Base-by-base conservation (phyloP, 2,797 vertebrate species). In the Jordanella pulchra region DNA sequence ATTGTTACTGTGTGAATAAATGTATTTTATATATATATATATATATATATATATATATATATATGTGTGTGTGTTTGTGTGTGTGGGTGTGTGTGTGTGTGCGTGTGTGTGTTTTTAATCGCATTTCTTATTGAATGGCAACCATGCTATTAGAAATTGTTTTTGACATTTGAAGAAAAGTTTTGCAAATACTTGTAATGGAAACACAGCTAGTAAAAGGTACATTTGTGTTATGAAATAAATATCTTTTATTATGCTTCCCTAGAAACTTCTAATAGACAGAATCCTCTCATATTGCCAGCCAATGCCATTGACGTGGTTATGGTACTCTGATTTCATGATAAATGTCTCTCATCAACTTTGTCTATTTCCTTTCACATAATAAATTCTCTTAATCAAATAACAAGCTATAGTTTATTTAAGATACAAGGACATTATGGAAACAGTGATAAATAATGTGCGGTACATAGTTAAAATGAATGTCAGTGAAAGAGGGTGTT, bases 381-480 rank as follows among this genome's bases (percentile, higher is more conserved):
- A 84, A 77, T 45, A 78, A 69, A 65, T 67, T 58, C 39, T 81
- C 47, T 78, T 69, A 78, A 70, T 48, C 54, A 71, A 65, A 80
- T 75, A 72, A 76, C 66, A 50, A 54, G 23, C 72, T 54, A 66
- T 56, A 60, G 63, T 80, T 77, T 18, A 13, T 76, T 69, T 47
- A 79, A 68, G 55, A 65, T 42, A 10, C 25, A 35, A 32, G 64
- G 28, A 64, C 78, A 73, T 86, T 76, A 85, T 74, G 78, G 86
- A 88, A 87, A 85, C 71, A 15, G 63, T 10, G 73, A 60, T 71
- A 55, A 75, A 76, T 72, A 53, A n/a, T 48, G 32, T 5, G 67
- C 61, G 70, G 51, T 28, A 2, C 23, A 55, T 28, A 65, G 76
- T 68, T 66, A 79, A n/a, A 75, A 58, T 39, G 45, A 73, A 51